phyloP scores from a whole-genome alignment of 2,797 vertebrate species.

The Myiothlypis chrysogaster region DNA sequence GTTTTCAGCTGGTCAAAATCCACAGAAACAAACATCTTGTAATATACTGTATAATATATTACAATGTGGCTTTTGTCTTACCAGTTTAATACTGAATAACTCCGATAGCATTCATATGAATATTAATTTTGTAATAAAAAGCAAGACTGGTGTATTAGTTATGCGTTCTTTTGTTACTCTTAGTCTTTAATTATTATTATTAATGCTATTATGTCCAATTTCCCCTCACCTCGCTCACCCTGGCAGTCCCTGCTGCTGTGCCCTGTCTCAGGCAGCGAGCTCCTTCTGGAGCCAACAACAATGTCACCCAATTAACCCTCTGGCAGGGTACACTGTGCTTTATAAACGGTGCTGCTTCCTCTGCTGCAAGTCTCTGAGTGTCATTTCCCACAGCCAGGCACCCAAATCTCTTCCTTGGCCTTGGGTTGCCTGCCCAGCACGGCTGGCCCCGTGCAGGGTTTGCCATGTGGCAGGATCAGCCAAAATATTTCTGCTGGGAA shows the following conservation, averaged over 20 bases:
- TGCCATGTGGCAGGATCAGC: neutral
- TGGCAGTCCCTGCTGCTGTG: conserved; percentile 21
- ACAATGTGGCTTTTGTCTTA: conserved; percentile 64
- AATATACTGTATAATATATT: neutral
- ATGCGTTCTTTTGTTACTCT: conserved; percentile 57
- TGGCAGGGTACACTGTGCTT: conserved; percentile 44
- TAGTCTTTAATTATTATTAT: conserved; percentile 58
- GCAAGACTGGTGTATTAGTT: conserved; percentile 52
- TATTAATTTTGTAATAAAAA: conserved; percentile 56
- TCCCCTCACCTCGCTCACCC: conserved; percentile 60
- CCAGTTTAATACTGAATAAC: conserved; percentile 61
- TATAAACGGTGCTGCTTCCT: conserved; percentile 45
- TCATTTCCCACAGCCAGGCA: neutral
- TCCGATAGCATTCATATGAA: conserved; percentile 50
- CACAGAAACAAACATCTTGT: conserved; percentile 21
- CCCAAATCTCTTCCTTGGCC: neutral
- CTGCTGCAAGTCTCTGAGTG: conserved; percentile 9
- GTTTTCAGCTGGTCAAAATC: conserved; percentile 31
- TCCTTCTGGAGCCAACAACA: conserved; percentile 68
- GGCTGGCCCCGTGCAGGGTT: rapidly evolving
- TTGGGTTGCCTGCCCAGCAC: neutral
- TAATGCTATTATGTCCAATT: conserved; percentile 54
- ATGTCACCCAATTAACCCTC: conserved; percentile 72
- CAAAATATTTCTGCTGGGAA: neutral
- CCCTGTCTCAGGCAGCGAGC: conserved; percentile 45